Evolutionary conservation across 2,113 vertebrate genomes (phyloP), one percentile per base, ranked within the genome.

Genomic region (Calyptommatus sinebrachiatus): DNA sequence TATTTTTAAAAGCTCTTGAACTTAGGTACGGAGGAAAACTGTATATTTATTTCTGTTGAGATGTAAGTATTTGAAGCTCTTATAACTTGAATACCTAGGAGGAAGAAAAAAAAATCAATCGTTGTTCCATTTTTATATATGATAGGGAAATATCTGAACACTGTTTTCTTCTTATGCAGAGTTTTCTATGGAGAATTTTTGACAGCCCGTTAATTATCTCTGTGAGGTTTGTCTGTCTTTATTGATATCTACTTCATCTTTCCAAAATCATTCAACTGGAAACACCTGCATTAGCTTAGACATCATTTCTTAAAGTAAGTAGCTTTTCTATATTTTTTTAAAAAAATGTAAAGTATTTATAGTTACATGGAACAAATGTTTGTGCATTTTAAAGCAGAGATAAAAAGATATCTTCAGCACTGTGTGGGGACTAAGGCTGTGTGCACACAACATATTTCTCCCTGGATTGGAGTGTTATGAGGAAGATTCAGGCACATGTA

Each of bases 201-300:
- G 61, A 22, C 48, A 46, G n/a, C 29, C 41, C 71, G 22, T 80
- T 73, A 80, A 73, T 80, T 78, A 78, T 60, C 66, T 66, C 14
- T 66, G 61, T 66, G 24, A 66, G 46, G 70, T 73, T 65, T 80
- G 53, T 31, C 60, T 80, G 22, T 16, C 78, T 53, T 46, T 66
- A 35, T 31, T 65, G 16, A 50, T 66, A 73, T 24, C 16, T 57
- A 53, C 29, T 66, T 66, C 66, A 79, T 79, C 73, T 48, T 66
- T 18, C 24, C 62, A 57, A 80, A 80, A 80, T 28, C 28, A 24
- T 29, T 73, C 62, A 66, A n/a, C 53, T 73, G n/a, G 71, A 73
- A 80, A 73, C 46, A 66, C 70, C 46, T 73, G 46, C 21, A 18
- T 73, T 73, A 73, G 29, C 28, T 66, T 29, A 71, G n/a, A 29